Evolutionary conservation across 2,888 invertebrate species (phyloP), one percentile per base, ranked within the genome.

Genomic region (Erebia epiphron): DNA sequence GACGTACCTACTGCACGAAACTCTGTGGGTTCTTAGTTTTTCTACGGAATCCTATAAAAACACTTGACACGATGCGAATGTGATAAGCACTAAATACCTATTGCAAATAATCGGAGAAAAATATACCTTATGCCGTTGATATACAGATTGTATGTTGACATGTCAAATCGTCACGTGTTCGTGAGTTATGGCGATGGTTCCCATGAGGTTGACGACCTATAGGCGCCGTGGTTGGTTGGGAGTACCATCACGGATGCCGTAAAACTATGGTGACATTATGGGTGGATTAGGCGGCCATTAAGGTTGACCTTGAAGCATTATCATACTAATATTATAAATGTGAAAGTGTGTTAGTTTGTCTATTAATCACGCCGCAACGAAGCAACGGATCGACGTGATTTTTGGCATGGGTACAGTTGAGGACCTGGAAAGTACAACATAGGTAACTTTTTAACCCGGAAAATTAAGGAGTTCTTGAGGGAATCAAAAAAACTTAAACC

Each of bases 231-330:
- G 72, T 74, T 73, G 73, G 76, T 82, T 79, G 73, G 63, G 61
- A 84, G 80, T 79, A 78, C 73, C 71, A 75, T 80, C 86, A 84
- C 86, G 84, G 68, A 75, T 67, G 74, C 77, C 77, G 80, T 80
- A 79, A 80, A 82, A 79, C 75, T 70, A 14, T 76, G 76, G 76
- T 77, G 82, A 81, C 84, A 82, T 79, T 77, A 80, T 79, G 75
- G 74, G 46, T 82, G 83, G 83, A 85, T 86, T 88, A 86, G 82
- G 83, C 82, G 77, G 72, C 80, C 79, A 83, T 89, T 85, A 88
- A 87, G 81, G 72, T 69, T 77, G 85, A 80, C 89, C 87, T 87
- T 89, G 86, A 78, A 73, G 75, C 61, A 67, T 73, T 70, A 72
- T n/a, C 65, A 68, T 60, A 68, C 49, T 68, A 56, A 66, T 43